Base-by-base conservation (phyloP, 2,888 invertebrate species). In the Biston stratarius region DNA sequence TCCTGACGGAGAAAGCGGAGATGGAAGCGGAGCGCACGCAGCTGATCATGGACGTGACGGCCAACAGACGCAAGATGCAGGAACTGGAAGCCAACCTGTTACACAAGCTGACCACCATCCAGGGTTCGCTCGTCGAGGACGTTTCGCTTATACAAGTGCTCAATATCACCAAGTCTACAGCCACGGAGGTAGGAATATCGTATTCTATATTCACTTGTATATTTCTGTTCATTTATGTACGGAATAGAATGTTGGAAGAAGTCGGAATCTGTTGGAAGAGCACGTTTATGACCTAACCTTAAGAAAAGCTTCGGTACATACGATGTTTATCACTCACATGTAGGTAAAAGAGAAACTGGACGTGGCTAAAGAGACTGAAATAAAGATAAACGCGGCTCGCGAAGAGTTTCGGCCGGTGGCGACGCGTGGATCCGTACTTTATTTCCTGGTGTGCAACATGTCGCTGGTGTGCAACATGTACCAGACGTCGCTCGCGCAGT, bases 391-490 rank as follows among this genome's bases (percentile, higher is more conserved):
- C 83, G 86, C 95, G 0, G 97, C 98, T 0, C 95, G 98, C 62
- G 98, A 98, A 85, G 97, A 98, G 88, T 98, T 97, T 84, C 90
- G 97, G 57, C 96, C 97, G 0, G 97, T 98, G 0, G 98, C 98
- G 0, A 96, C 96, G 0, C 95, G 98, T 34, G 98, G 98, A 1
- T 97, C 97, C 67, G 97, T 98, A 9, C 90, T 98, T 7, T 98
- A 98, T 81, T 98, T 98, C 85, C 91, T 98, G 67, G 96, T 98
- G 61, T 97, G 97, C 80, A 97, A 97, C 82, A 98, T 98, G 98
- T 95, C 97, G 0, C 95, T 96, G 83, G 98, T 98, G 0, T 98
- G 98, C 87, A 95, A 95, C 77, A 98, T 98, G 98, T 98, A 98
- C 80, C 98, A 98, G 90, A 98, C 98, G 0, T 97, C 98, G 0